Evolutionary conservation across 1,140 invertebrate species (phyloP).

Genomic region (Apis florea): DNA sequence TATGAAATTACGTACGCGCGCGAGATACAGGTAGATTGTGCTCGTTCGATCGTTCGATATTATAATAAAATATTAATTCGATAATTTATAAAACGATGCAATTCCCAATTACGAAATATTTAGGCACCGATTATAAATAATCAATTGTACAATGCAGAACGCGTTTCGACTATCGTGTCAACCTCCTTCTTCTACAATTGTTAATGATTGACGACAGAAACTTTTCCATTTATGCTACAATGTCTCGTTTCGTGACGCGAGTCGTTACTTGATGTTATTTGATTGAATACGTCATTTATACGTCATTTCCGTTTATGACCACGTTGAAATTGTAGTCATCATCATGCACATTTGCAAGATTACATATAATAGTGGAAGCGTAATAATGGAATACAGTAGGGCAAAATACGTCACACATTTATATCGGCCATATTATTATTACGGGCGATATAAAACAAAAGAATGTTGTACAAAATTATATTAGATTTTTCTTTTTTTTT

Average conservation of each 20-base stretch:
- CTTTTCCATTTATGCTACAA: background rate
- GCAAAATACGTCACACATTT: background rate
- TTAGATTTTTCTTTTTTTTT: no score
- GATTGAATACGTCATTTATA: background rate
- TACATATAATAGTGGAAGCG: background rate
- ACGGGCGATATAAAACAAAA: no score
- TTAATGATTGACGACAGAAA: background rate
- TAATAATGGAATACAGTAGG: background rate
- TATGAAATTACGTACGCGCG: no score
- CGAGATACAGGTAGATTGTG: no score
- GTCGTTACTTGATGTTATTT: background rate
- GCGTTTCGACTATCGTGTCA: no score
- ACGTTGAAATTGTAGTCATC: background rate
- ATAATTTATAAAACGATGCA: no score
- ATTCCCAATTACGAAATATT: no score
- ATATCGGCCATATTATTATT: background rate
- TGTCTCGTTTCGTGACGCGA: background rate
- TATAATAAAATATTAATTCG: no score
- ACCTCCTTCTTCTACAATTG: background rate
- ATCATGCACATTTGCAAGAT: background rate
- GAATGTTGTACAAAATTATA: no score
- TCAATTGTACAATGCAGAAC: no score
- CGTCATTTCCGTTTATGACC: slow-evolving; percentile 3
- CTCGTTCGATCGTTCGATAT: no score
- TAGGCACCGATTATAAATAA: no score